A percentile compares a stretch with the other conserved stretches of the same genome.
phyloP scores from a whole-genome alignment of 64 coral and sea anemone species.

The Stichodactyla helianthus region DNA sequence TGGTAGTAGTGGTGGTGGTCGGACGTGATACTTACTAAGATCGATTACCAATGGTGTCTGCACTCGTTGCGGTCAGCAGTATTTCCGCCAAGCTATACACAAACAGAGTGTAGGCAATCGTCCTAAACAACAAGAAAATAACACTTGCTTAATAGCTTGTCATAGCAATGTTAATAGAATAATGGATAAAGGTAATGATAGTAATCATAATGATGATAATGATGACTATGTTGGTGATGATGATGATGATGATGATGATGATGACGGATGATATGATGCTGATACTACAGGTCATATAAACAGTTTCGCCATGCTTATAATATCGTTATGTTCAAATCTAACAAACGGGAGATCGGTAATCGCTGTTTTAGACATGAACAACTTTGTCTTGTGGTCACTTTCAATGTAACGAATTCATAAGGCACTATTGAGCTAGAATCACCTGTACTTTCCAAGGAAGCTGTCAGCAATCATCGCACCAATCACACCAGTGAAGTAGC shows the following conservation, averaged over 20 bases:
- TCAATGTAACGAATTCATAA: too few relatives aligned
- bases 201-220: background rate
- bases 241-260: background rate
- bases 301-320: too few relatives aligned
- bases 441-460: constrained; percentile 89
- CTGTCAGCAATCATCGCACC: constrained; percentile 84
- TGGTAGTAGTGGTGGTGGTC: too few relatives aligned
- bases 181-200: background rate
- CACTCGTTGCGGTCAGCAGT: constrained; percentile 65
- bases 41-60: constrained; percentile 58
- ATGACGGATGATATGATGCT: too few relatives aligned
- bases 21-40: constrained; percentile 55
- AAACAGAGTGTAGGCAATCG: constrained; percentile 85
- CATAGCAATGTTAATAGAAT: too few relatives aligned
- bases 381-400: too few relatives aligned
- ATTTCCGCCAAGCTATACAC: constrained; percentile 73
- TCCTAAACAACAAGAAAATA: constrained; percentile 19
- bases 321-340: too few relatives aligned
- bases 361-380: background rate
- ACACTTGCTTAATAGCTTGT: too few relatives aligned
- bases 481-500: constrained; percentile 85
- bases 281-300: too few relatives aligned
- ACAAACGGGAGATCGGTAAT: background rate
- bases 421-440: too few relatives aligned
- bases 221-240: too few relatives aligned